Conservation (phyloP, 2,113 vertebrate genomes). For the Xerus inauris region DNA sequence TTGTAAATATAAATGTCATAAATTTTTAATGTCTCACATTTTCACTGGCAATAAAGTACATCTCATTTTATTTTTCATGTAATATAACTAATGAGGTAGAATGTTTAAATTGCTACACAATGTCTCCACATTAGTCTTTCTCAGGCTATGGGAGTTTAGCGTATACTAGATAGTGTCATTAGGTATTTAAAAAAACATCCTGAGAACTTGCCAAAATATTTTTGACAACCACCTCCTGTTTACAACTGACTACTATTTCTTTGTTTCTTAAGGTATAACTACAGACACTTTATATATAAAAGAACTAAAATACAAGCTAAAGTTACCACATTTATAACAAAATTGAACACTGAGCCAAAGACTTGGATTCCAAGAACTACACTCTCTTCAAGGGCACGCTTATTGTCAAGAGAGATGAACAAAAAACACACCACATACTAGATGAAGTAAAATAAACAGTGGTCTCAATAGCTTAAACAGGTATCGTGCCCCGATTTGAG, state of each 20-base stretch:
- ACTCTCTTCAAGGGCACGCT: neutral
- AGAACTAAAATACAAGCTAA: conserved; percentile 57
- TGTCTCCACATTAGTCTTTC: neutral
- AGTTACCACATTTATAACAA: conserved; percentile 29
- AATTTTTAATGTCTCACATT: neutral
- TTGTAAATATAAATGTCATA: neutral
- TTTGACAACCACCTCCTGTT: conserved; percentile 75
- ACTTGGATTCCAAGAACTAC: neutral
- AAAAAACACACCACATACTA: neutral
- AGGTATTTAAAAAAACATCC: conserved; percentile 81
- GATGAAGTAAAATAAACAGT: neutral
- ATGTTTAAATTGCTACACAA: neutral
- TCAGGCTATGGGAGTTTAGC: conserved; percentile 53
- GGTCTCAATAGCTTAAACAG: neutral
- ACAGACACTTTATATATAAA: conserved; percentile 66
- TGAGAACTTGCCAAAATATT: conserved; percentile 73
- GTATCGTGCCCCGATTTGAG: conserved; percentile 82
- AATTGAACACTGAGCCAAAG: neutral
- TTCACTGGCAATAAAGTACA: neutral
- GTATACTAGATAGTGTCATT: conserved; percentile 76
- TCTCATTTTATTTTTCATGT: neutral
- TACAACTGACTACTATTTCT: conserved; percentile 48
- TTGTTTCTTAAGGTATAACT: conserved; percentile 68
- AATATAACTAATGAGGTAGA: neutral
- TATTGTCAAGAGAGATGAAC: neutral